Percentiles rank a stretch among this genome's conserved stretches.
phyloP scores from a whole-genome alignment of 2,888 invertebrate species.

The Apomyelois bistriatella region DNA sequence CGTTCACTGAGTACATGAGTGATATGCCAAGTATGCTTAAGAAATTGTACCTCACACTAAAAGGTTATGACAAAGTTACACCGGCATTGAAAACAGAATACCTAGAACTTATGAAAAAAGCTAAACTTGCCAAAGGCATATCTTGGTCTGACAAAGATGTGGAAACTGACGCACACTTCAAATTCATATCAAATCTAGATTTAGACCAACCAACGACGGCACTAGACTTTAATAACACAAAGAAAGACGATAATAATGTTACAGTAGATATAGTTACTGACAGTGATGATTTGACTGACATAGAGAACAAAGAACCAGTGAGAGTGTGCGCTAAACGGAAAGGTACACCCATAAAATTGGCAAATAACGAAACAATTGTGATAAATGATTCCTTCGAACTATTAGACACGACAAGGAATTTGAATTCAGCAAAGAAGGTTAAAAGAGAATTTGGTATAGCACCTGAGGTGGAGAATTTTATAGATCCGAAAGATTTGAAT shows the following conservation, averaged over 20 bases:
- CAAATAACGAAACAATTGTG: conserved; percentile 62
- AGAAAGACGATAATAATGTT: conserved; percentile 32
- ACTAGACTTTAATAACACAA: conserved; percentile 30
- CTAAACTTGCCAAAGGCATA: conserved; percentile 80
- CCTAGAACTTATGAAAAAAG: conserved; percentile 77
- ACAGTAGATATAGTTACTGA: conserved; percentile 53
- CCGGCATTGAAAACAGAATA: conserved; percentile 79
- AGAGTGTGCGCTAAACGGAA: conserved; percentile 49
- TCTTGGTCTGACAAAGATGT: conserved; percentile 78
- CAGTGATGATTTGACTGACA: conserved; percentile 57
- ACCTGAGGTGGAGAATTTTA: conserved; percentile 48
- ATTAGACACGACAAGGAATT: conserved; percentile 47
- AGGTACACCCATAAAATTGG: conserved; percentile 61
- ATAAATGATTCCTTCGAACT: conserved; percentile 66
- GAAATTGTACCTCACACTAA: conserved; percentile 78
- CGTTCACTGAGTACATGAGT: conserved; percentile 67
- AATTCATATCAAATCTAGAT: conserved; percentile 54
- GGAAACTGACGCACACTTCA: conserved; percentile 49
- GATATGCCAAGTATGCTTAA: conserved; percentile 77
- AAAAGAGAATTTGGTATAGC: conserved; percentile 42
- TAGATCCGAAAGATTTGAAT: conserved; percentile 62
- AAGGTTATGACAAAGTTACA: conserved; percentile 80
- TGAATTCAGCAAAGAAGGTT: conserved; percentile 60
- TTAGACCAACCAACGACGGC: conserved; percentile 46
- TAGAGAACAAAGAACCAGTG: conserved; percentile 50